Evolutionary conservation across 2,888 invertebrate genomes (phyloP).

Genomic region (Drosophila neotestacea): DNA sequence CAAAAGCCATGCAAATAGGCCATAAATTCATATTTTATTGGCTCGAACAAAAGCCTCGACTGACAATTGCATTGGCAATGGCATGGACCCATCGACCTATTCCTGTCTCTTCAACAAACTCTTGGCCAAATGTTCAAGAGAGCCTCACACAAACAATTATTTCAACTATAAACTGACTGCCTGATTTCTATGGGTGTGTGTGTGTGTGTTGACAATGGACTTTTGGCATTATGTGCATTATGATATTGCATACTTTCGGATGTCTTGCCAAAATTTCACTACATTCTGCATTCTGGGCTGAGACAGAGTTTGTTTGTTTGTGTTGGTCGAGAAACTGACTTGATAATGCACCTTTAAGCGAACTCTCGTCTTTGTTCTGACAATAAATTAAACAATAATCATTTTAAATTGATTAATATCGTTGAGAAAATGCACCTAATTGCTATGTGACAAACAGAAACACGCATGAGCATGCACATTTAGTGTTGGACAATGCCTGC

Average conservation of each 20-base stretch:
- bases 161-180: constrained; percentile 44
- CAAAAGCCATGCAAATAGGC: constrained; percentile 75
- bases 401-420: constrained; percentile 53
- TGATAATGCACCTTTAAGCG: constrained; percentile 12
- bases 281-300: background rate
- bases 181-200: background rate
- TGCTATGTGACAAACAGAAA: constrained; percentile 29
- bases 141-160: constrained; percentile 58
- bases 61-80: constrained; percentile 38
- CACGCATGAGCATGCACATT: constrained; percentile 1
- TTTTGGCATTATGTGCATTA: constrained; percentile 64
- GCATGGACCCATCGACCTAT: constrained; percentile 29
- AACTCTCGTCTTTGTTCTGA: background rate
- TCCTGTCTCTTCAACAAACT: constrained; percentile 11
- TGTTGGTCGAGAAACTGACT: constrained; percentile 5
- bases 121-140: constrained; percentile 33
- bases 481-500: constrained; percentile 3
- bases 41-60: constrained; percentile 33
- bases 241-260: constrained; percentile 55
- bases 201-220: constrained; percentile 57
- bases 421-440: constrained; percentile 36
- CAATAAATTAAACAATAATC: constrained; percentile 30
- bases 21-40: constrained; percentile 78
- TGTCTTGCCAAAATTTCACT: constrained; percentile 41
- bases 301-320: constrained; percentile 1